A percentile compares a stretch with the other conserved stretches of the same genome.
These are phyloP conservation scores for Phrynocephalus vlangalii DNA, from an alignment of 2,797 vertebrate species.

Conservation along the genomic window DNA sequence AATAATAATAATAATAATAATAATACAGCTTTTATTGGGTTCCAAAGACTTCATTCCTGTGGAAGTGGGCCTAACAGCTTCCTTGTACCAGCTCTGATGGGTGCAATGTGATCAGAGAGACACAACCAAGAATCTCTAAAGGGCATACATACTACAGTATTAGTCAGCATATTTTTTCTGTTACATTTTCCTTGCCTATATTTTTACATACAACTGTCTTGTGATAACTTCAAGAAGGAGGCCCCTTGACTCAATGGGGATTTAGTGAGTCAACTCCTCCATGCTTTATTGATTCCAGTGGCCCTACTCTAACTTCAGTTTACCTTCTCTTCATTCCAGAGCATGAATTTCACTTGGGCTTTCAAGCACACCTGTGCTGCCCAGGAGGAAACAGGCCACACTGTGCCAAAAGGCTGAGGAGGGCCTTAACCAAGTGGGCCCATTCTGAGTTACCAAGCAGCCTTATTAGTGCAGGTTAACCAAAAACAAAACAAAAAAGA, in stretches of 20 bases:
- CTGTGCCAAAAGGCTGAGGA: background rate
- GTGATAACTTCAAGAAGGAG: too few species aligned
- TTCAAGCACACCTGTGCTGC: too few species aligned
- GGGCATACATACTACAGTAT: background rate
- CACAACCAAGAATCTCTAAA: background rate
- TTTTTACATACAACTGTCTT: too few species aligned
- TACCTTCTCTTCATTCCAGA: background rate
- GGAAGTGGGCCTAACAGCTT: background rate
- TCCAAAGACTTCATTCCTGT: background rate
- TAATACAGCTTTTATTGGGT: background rate
- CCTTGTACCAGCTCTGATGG: background rate
- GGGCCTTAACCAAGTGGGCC: background rate
- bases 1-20: background rate
- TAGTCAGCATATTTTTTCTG: background rate
- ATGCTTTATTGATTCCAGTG: background rate
- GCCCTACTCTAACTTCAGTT: background rate
- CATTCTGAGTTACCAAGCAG: background rate
- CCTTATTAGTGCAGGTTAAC: background rate
- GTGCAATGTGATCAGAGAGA: background rate
- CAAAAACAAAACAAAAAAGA: background rate
- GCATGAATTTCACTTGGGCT: too few species aligned
- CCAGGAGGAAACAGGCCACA: background rate
- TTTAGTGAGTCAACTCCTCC: too few species aligned
- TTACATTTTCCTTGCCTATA: background rate
- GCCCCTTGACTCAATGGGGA: too few species aligned